Percentiles rank a stretch among this genome's conserved stretches.
Evolutionary conservation across 92 coral and sea anemone genomes (phyloP).

Genomic region (Actinostola sp.): DNA sequence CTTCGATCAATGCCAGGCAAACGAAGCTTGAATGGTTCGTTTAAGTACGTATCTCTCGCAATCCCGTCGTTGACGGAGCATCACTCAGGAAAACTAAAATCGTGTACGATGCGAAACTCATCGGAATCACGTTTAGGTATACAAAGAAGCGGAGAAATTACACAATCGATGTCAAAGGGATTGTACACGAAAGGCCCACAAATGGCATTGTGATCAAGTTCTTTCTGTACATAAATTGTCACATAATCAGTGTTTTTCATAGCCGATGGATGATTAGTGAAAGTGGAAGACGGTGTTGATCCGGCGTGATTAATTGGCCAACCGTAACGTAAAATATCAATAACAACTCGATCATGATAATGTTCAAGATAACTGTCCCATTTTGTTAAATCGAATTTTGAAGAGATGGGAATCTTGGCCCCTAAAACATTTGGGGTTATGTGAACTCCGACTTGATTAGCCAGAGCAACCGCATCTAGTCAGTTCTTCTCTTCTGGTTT

Average conservation of each 20-base stretch:
- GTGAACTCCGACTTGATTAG: too few species aligned
- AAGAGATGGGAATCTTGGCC: too few species aligned
- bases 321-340: constrained; percentile 49
- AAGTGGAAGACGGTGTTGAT: constrained; percentile 32
- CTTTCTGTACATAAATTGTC: constrained; percentile 29
- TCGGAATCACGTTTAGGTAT: constrained; percentile 45
- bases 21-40: constrained; percentile 37
- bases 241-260: constrained; percentile 22
- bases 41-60: constrained; percentile 42
- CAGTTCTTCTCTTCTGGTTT: too few species aligned
- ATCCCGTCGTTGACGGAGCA: constrained; percentile 47
- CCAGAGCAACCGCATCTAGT: too few species aligned
- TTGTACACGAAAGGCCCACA: constrained; percentile 41
- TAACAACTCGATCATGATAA: constrained; percentile 39
- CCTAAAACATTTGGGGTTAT: too few species aligned
- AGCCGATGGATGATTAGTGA: constrained; percentile 53
- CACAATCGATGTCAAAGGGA: constrained; percentile 47
- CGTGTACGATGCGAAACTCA: constrained; percentile 49
- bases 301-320: constrained; percentile 38
- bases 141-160: constrained; percentile 46
- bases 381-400: too few species aligned
- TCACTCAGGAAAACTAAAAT: constrained; percentile 49
- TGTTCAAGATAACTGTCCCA: constrained; percentile 53
- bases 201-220: constrained; percentile 34
- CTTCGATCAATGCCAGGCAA: constrained; percentile 45